These are phyloP conservation scores for Pseudomugil tenellus DNA, from an alignment of 2,797 vertebrate species.

Conservation along the genomic window DNA sequence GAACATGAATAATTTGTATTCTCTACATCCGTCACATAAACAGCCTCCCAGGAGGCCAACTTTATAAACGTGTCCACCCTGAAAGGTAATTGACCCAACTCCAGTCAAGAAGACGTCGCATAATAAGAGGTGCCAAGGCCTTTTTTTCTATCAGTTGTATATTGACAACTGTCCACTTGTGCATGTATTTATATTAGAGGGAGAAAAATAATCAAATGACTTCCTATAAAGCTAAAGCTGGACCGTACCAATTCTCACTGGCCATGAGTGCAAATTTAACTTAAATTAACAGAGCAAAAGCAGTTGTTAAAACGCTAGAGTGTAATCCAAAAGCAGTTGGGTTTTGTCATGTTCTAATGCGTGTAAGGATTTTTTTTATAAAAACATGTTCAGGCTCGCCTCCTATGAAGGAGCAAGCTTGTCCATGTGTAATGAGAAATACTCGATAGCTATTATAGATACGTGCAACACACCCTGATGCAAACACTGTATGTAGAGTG, in stretches of 20 bases:
- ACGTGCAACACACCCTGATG: constrained; percentile 26
- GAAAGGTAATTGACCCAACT: constrained; percentile 66
- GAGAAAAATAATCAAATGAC: constrained; percentile 38
- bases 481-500: constrained; percentile 63
- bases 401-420: constrained; percentile 3
- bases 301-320: constrained; percentile 42
- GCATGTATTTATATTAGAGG: constrained; percentile 50
- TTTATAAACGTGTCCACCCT: constrained; percentile 59
- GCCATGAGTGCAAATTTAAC: constrained; percentile 48
- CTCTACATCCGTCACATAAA: constrained; percentile 62
- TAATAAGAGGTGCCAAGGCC: constrained; percentile 51
- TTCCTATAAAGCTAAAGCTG: constrained; percentile 63
- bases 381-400: constrained; percentile 33
- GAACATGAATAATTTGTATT: constrained; percentile 71
- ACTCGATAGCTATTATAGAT: constrained; percentile 18
- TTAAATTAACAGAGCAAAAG: constrained; percentile 53
- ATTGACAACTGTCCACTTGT: constrained; percentile 52
- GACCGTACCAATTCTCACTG: constrained; percentile 33
- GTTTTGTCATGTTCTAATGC: constrained; percentile 26
- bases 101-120: constrained; percentile 57
- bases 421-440: constrained; percentile 7
- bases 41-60: constrained; percentile 53
- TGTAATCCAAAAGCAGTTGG: constrained; percentile 28
- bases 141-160: constrained; percentile 20
- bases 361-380: constrained; percentile 28